These are phyloP conservation scores for Diplodus sargus DNA, from an alignment of 2,797 vertebrate species.

Conservation along the genomic window DNA sequence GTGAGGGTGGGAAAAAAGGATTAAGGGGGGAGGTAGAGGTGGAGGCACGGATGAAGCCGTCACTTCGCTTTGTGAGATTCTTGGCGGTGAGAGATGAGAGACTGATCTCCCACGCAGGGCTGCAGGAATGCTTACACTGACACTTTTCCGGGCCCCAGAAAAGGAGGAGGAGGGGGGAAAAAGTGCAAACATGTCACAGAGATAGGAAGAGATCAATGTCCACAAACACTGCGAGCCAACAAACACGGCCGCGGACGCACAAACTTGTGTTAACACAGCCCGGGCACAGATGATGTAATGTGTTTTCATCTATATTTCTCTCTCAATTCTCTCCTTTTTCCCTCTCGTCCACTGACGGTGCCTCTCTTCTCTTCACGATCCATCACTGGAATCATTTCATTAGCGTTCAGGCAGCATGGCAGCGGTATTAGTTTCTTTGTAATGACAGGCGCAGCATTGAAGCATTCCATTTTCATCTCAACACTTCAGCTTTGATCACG, in stretches of 20 bases:
- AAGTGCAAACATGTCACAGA: slow-evolving; percentile 60
- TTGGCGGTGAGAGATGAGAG: slow-evolving; percentile 76
- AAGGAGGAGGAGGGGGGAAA: slow-evolving; percentile 8
- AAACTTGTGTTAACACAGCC: slow-evolving; percentile 25
- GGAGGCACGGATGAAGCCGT: slow-evolving; percentile 71
- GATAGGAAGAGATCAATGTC: slow-evolving; percentile 70
- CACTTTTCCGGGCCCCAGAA: slow-evolving; percentile 61
- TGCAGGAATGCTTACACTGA: slow-evolving; percentile 76
- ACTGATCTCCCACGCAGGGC: slow-evolving; percentile 72
- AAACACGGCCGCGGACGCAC: slow-evolving; percentile 34
- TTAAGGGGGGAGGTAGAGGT: slow-evolving; percentile 56
- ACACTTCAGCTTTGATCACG: slow-evolving; percentile 59
- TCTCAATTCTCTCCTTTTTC: neutral
- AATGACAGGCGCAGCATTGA: slow-evolving; percentile 37
- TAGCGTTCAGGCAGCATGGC: slow-evolving; percentile 47
- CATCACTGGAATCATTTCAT: slow-evolving; percentile 63
- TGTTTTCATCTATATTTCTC: slow-evolving; percentile 29
- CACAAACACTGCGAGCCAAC: slow-evolving; percentile 59
- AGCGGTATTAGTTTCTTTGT: slow-evolving; percentile 44
- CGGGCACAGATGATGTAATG: slow-evolving; percentile 36
- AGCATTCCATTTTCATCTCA: slow-evolving; percentile 52
- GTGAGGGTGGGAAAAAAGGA: slow-evolving; percentile 56
- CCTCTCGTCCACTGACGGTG: slow-evolving; percentile 6
- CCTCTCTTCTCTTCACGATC: slow-evolving; percentile 48
- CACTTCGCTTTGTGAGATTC: slow-evolving; percentile 69